Evolutionary conservation across 2,888 invertebrate genomes (phyloP), one percentile per base, ranked within the genome.

Genomic region (Dolichopus griseipennis): DNA sequence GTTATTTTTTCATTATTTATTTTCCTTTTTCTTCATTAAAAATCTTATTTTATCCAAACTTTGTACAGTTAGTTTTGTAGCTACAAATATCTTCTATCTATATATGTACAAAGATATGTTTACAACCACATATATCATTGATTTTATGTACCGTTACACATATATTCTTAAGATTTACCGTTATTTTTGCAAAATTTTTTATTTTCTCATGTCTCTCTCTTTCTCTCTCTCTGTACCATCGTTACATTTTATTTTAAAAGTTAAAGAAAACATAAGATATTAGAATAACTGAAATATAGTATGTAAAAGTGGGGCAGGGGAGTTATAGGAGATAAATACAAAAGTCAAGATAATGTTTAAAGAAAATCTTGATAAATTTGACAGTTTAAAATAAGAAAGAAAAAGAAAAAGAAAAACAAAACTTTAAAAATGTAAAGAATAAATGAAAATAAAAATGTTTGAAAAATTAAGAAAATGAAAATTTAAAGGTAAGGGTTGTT

Each of bases 281-380:
- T 52, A 52, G 52, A 52, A 52, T 52, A 52, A 52, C 8, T 52
- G 52, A 18, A n/a, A n/a, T n/a, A n/a, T n/a, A n/a, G n/a, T n/a
- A n/a, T n/a, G 52, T 52, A 52, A 9, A 52, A 27, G 18, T 18
- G 52, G 52, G 9, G n/a, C n/a, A n/a, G 52, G 52, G 52, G 52
- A 12, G n/a, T 52, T 18, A 7, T 27, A 27, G 27, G 3, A 27
- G 2, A 27, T 27, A n/a, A 52, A 18, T 52, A 52, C 18, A 52
- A 52, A 52, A 52, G 52, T 52, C 52, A 52, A 52, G 52, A 52
- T 52, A 52, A 52, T 52, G 6, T 52, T 52, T 52, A 18, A 27
- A 52, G 52, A 52, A 52, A n/a, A 52, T 12, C 52, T 52, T 52
- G 52, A 52, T 52, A 52, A 52, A 52, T 52, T 52, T 52, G 52